Conservation (phyloP, 2,113 vertebrate species). For the Triplophysa siluroides region DNA sequence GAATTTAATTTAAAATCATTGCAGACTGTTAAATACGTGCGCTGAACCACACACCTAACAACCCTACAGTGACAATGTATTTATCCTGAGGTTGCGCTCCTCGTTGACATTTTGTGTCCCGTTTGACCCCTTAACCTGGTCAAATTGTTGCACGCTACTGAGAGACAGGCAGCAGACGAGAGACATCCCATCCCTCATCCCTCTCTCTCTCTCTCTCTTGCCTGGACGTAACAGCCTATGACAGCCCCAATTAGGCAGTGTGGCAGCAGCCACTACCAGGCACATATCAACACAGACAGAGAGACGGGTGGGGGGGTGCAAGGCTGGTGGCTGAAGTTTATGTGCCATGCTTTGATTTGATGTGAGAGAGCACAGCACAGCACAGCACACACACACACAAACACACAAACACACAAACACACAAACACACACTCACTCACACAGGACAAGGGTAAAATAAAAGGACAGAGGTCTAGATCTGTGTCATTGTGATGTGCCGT, state of each 20-base stretch:
- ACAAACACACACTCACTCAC: conserved; percentile 51
- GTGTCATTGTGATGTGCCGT: conserved; percentile 71
- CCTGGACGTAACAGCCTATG: conserved; percentile 54
- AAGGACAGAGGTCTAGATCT: conserved; percentile 71
- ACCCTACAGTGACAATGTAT: not conserved
- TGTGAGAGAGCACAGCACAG: conserved; percentile 63
- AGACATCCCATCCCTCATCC: conserved; percentile 34
- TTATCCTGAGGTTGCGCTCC: conserved; percentile 37
- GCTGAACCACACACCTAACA: not conserved
- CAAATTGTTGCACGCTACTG: conserved; percentile 25
- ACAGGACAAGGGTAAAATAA: conserved; percentile 60
- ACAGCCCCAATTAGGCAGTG: conserved; percentile 63
- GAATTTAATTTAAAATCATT: too few relatives aligned
- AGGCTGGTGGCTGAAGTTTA: conserved; percentile 66
- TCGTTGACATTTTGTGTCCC: conserved; percentile 41
- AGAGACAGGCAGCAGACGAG: conserved; percentile 4
- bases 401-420: conserved; percentile 54
- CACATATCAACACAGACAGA: conserved; percentile 49
- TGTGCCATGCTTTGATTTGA: conserved; percentile 68
- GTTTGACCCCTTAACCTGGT: conserved; percentile 41
- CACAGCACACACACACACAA: conserved; percentile 49
- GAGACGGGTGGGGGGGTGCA: conserved; percentile 29
- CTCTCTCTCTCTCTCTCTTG: conserved; percentile 23
- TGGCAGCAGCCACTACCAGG: conserved; percentile 55
- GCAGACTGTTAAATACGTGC: not conserved